Evolutionary conservation across 2,888 invertebrate species (phyloP), one percentile per base, ranked within the genome.

Genomic region (Leucania comma): DNA sequence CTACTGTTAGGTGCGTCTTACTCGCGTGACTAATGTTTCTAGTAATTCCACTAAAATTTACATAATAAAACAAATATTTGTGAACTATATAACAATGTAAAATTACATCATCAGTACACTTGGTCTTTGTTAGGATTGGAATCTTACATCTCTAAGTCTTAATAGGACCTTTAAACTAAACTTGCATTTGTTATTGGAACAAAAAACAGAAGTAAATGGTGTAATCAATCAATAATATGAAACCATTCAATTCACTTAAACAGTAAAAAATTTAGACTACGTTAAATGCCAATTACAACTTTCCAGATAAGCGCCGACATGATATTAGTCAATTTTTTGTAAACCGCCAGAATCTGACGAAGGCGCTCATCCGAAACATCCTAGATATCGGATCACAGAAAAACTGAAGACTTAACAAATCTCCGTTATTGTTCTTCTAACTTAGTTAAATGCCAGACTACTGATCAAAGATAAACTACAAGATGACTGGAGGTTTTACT

Each of bases 361-460:
- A 57, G 67, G 72, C 80, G 56, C 38, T 81, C 81, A 83, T 71
- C 68, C 80, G 64, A 67, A 76, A 75, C 72, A 80, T 72, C 66
- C 62, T 71, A 71, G 60, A 63, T 60, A 71, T 61, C 61, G 14
- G 35, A 68, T 35, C 22, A n/a, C 46, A 53, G 17, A 68, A 72
- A 73, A 76, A 60, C 53, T 56, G 17, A 22, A 56, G 17, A 53
- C 53, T 63, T 72, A 67, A 68, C 29, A 65, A 51, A 35, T 46
- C 60, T 29, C 10, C 10, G 38, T 54, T 54, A 46, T 32, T 22
- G 17, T 79, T 63, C 29, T 17, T 24, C n/a, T 59, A 24, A 54
- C 29, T 38, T 29, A 38, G 66, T 17, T 6, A 32, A 65, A 20
- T 54, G 46, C 32, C 9, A 62, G 62, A 48, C 26, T 3, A 56